A percentile compares a stretch with the other conserved stretches of the same genome.
Conservation (phyloP, 1,140 invertebrate species). For the Oscheius sp. region DNA sequence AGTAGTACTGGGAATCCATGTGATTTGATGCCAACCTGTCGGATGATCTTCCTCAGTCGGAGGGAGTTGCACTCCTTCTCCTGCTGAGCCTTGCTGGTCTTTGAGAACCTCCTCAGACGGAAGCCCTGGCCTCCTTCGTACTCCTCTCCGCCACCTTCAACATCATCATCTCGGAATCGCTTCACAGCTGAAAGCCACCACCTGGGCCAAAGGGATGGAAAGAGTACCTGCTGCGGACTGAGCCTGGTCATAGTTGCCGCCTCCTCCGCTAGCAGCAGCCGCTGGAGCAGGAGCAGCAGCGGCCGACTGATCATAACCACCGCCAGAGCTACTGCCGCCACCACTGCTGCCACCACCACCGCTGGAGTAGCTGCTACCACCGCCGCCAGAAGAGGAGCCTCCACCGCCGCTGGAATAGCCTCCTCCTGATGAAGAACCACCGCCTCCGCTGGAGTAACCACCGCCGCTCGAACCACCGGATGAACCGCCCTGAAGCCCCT, state of each 20-base stretch:
- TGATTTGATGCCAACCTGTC: constrained; percentile 12
- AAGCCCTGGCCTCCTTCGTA: constrained; percentile 22
- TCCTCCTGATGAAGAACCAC: neutral
- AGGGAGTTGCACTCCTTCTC: constrained; percentile 15
- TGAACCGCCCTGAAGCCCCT: neutral
- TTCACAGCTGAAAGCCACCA: neutral
- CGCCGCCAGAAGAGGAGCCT: neutral
- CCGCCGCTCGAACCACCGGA: neutral
- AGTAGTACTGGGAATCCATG: neutral
- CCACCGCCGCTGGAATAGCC: neutral
- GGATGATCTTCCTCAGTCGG: constrained; percentile 17
- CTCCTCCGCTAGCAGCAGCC: constrained; percentile 10
- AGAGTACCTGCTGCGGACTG: neutral
- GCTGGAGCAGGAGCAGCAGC: constrained; percentile 3
- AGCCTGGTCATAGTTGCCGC: constrained; percentile 24
- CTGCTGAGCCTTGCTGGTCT: neutral
- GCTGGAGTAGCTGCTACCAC: neutral
- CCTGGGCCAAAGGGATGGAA: neutral
- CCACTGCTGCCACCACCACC: neutral
- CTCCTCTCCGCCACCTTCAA: constrained; percentile 20
- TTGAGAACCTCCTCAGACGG: constrained; percentile 22
- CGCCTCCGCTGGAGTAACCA: constrained; percentile 12
- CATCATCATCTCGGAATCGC: neutral
- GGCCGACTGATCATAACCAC: neutral
- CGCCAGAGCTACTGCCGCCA: neutral